Base-by-base conservation (phyloP, 30 jellyfish, hydroid and myxozoan species). In the Cassiopea andromeda region DNA sequence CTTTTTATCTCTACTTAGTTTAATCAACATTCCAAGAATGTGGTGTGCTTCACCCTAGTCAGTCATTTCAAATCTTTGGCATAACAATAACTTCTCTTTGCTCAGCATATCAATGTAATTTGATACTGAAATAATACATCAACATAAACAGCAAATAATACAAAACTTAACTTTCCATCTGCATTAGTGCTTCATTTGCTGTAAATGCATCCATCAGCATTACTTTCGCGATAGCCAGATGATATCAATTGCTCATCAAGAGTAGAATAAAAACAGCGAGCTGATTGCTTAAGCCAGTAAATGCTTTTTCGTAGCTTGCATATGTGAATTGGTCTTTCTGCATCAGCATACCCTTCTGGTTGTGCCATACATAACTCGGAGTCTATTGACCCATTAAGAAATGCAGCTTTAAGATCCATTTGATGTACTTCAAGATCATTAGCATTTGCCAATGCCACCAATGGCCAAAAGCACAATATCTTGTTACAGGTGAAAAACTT, bases 211-310 rank as follows among this genome's bases (percentile, higher is more conserved):
- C 6, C 43, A 66, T 66, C 75, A 66, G 75, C 75, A 66, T 19
- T 19, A 66, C 75, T 77, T 73, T 69, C 18, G 44, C 49, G 68
- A 84, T 61, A 87, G 44, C 85, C 94, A 49, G 45, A 43, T 49
- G 85, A 69, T 77, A 59, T 87, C 72, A 87, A 71, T 85, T 57
- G 78, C 48, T 57, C 54, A 85, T 87, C 90, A 48, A 85, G 75
- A 46, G 77, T 80, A 46, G 54, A 38, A 69, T 87, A 77, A 85
- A 91, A 87, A 64, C 95, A 87, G 1, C 85, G 90, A 17, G 95
- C 95, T 9, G 95, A 75, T 77, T 87, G 95, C 69, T 87, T 87
- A 43, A 79, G 72, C 46, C 94, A 91, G 69, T 87, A 87, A 17
- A 87, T 87, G 47, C 94, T 87, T 69, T 77, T 87, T 67, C 44